phyloP scores from a whole-genome alignment of 2,888 invertebrate species.

The Scaptodrosophila latifasciaeformis region DNA sequence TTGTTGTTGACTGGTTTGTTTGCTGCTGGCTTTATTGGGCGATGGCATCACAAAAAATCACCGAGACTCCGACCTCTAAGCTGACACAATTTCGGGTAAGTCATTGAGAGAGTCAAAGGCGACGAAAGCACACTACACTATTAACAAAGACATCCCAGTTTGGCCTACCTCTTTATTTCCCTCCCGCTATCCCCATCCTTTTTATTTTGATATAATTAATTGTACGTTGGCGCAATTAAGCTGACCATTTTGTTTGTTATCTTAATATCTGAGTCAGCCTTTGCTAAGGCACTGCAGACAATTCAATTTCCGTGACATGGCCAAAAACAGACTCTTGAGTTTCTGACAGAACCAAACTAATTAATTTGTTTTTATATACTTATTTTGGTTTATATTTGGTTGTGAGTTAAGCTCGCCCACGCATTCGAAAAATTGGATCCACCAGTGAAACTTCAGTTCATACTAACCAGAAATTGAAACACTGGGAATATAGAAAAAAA shows the following conservation, averaged over 20 bases:
- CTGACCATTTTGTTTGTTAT: conserved; percentile 26
- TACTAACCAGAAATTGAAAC: no score
- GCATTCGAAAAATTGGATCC: not conserved
- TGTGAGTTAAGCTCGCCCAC: not conserved
- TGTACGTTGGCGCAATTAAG: conserved; percentile 7
- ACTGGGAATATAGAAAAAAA: no score
- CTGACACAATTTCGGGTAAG: conserved; percentile 76
- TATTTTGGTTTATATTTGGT: not conserved
- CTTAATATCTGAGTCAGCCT: conserved; percentile 19
- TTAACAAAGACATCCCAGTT: no score
- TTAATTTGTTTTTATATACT: conserved; percentile 33
- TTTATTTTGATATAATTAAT: no score
- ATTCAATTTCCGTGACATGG: conserved; percentile 45
- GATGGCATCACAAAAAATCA: conserved; percentile 74
- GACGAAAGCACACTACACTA: no score
- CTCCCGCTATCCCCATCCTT: no score
- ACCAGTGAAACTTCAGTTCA: no score
- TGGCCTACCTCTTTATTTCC: no score
- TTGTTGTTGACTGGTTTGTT: conserved; percentile 7
- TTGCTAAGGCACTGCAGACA: not conserved
- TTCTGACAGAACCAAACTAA: conserved; percentile 22
- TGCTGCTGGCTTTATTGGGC: conserved; percentile 50
- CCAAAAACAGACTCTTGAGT: conserved; percentile 13
- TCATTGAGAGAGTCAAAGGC: conserved; percentile 28
- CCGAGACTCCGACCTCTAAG: conserved; percentile 73